Evolutionary conservation across 2,113 vertebrate genomes (phyloP).

Genomic region (Toxostoma redivivum): DNA sequence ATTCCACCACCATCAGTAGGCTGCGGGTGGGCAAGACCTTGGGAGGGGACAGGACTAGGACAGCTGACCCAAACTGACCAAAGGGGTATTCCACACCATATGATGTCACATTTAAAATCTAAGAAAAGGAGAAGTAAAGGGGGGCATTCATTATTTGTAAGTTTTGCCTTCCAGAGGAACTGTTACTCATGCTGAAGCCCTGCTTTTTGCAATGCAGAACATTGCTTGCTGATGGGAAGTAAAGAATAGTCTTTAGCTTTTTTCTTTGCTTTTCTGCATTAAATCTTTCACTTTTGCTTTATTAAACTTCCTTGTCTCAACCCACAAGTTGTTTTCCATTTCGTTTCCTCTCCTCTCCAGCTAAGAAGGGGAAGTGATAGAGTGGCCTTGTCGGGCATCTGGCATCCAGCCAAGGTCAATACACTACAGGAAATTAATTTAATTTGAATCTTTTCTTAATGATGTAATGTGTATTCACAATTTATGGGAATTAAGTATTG

Average conservation of each 20-base stretch:
- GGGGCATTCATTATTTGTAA: accelerated
- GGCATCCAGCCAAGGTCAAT: not conserved
- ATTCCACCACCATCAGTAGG: not conserved
- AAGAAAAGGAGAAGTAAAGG: not conserved
- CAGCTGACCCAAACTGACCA: not conserved
- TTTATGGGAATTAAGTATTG: not conserved
- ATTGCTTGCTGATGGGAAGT: not conserved
- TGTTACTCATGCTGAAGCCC: not conserved
- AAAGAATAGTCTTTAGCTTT: not conserved
- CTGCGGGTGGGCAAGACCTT: not conserved
- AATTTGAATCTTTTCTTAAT: not conserved
- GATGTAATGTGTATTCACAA: not conserved
- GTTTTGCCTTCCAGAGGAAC: not conserved
- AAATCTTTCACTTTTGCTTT: not conserved
- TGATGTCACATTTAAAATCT: not conserved
- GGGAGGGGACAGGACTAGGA: not conserved
- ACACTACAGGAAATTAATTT: not conserved
- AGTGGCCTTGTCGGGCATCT: not conserved
- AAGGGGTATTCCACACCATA: not conserved
- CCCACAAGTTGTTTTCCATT: not conserved
- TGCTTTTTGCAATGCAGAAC: not conserved
- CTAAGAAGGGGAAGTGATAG: not conserved
- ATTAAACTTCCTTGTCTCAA: not conserved
- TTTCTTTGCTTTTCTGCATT: not conserved
- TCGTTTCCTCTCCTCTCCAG: not conserved